Base-by-base conservation (phyloP, 1,140 invertebrate species). In the Ephestia elutella region DNA sequence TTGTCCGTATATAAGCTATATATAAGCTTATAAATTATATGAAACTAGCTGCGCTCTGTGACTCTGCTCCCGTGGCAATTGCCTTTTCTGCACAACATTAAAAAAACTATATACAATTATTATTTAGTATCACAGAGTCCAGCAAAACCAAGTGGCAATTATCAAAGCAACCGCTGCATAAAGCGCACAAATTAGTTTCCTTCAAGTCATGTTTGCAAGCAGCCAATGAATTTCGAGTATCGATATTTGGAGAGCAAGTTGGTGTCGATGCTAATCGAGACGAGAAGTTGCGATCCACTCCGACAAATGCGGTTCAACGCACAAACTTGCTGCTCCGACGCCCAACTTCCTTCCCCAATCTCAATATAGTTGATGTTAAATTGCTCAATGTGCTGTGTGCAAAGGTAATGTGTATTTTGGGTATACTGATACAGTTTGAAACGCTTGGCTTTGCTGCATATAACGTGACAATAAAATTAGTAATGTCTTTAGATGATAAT, bases 261-360 rank as follows among this genome's bases (percentile, higher is more conserved):
- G 64, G 79, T 77, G 81, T 74, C 71, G 78, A 76, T 70, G 63
- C 70, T 80, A 82, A 85, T 85, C 66, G 73, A 63, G 65, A 53
- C 58, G 49, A 57, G 63, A 77, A 80, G 68, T 79, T 74, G 62
- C 60, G 61, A 70, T 66, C 62, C 59, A 63, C 56, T 62, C 63
- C 70, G 79, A 75, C 79, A 71, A 80, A 76, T 82, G 81, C 75
- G 81, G 81, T 84, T 76, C 68, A 75, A 71, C 68, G 57, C 65
- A 75, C 70, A 65, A 82, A 83, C 72, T 80, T 80, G 60, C 56
- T 63, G 57, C 30, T 53, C 13, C 55, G 51, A 56, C 48, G 53
- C 30, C 21, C 44, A 57, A 63, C 49, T 65, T 59, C n/a, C 60
- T 32, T 48, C 57, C 59, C 38, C 13, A 38, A 17, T 44, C 38